Conservation (phyloP, 2,888 invertebrate species). For the Dusona sp. region DNA sequence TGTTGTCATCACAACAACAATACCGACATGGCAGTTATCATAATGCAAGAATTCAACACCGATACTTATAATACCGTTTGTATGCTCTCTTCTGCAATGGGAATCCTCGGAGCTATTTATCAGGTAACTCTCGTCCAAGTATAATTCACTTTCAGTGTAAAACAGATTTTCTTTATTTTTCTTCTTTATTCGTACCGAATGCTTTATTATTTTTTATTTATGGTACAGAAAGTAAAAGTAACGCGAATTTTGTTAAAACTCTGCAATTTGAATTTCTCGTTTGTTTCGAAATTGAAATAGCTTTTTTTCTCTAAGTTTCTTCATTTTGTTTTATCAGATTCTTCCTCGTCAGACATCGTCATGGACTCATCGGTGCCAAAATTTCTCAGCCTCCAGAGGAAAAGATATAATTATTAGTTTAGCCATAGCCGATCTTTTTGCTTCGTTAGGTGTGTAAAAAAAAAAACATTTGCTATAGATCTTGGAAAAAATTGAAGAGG, state of each 20-base stretch:
- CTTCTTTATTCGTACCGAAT: neutral
- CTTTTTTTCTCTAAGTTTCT: slow-evolving; percentile 2
- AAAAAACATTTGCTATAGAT: neutral
- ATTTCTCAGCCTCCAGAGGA: slow-evolving; percentile 88
- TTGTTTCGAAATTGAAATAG: neutral
- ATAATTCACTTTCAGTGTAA: neutral
- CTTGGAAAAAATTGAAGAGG: too few species aligned
- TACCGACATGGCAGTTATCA: slow-evolving; percentile 88
- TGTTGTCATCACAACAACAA: slow-evolving; percentile 90
- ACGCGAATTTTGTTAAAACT: neutral
- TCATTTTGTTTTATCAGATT: slow-evolving; percentile 85
- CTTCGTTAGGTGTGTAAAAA: slow-evolving; percentile 88
- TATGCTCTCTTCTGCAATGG: slow-evolving; percentile 90
- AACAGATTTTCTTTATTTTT: neutral
- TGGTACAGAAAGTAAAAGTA: neutral
- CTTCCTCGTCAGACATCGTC: slow-evolving; percentile 87
- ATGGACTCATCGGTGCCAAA: slow-evolving; percentile 86
- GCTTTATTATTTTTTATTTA: neutral
- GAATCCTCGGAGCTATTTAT: slow-evolving; percentile 91
- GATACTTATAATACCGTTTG: slow-evolving; percentile 91
- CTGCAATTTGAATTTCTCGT: neutral
- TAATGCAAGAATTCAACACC: slow-evolving; percentile 91
- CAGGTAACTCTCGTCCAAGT: slow-evolving; percentile 86
- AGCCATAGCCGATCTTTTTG: slow-evolving; percentile 91
- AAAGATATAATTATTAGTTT: slow-evolving; percentile 91